A percentile compares a stretch with the other conserved stretches of the same genome.
phyloP scores from a whole-genome alignment of 2,888 invertebrate genomes.

The Caenorhabditis sp. region DNA sequence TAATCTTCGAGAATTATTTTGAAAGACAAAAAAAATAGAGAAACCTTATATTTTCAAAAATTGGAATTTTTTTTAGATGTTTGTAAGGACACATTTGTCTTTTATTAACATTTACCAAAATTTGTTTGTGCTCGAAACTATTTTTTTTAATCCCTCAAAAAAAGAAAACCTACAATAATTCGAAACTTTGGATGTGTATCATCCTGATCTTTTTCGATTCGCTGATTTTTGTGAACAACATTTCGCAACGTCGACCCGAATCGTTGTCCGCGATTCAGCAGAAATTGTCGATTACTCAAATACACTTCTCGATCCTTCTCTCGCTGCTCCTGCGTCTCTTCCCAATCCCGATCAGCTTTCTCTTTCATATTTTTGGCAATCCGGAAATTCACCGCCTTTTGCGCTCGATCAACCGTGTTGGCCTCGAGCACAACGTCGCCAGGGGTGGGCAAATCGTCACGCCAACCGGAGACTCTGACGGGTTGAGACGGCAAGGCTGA shows the following conservation, averaged over 20 bases:
- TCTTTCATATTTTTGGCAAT: conserved; percentile 76
- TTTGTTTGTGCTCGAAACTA: no score
- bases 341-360: conserved; percentile 74
- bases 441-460: conserved; percentile 81
- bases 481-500: conserved; percentile 63
- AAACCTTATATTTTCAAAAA: no score
- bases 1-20: no score
- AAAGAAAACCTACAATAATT: conserved; percentile 43
- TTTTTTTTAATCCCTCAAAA: neutral
- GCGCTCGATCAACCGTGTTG: conserved; percentile 77
- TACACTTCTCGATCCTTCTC: conserved; percentile 63
- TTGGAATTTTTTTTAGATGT: no score
- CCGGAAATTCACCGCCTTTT: conserved; percentile 79
- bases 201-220: conserved; percentile 48
- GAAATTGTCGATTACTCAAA: conserved; percentile 54
- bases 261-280: conserved; percentile 45
- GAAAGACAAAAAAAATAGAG: no score
- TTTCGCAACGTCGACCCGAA: conserved; percentile 51
- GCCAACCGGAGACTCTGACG: conserved; percentile 79
- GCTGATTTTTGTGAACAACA: conserved; percentile 53
- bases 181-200: conserved; percentile 47
- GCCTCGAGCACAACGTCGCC: conserved; percentile 89
- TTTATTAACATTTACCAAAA: no score
- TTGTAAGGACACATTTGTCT: no score
- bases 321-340: conserved; percentile 51